phyloP scores from a whole-genome alignment of 2,888 invertebrate genomes.

The Tenthredo scrophulariae region DNA sequence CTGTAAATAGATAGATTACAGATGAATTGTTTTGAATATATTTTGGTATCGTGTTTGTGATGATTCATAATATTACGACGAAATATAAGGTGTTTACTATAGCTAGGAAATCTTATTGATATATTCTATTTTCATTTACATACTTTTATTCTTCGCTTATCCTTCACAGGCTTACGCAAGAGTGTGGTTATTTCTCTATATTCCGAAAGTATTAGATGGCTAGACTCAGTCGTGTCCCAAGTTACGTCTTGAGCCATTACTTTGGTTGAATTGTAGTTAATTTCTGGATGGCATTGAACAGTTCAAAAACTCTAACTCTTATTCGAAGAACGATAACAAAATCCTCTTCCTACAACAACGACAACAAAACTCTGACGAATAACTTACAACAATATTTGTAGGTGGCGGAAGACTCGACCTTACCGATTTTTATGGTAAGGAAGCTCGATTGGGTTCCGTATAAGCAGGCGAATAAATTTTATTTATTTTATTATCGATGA shows the following conservation, averaged over 20 bases:
- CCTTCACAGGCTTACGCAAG: constrained; percentile 72
- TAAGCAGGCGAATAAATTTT: too few species aligned
- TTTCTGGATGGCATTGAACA: neutral
- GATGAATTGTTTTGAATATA: neutral
- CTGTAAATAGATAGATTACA: constrained; percentile 78
- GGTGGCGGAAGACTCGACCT: neutral
- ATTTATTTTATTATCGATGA: too few species aligned
- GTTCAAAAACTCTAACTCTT: neutral
- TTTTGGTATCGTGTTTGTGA: neutral
- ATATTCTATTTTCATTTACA: constrained; percentile 68
- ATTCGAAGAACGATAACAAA: neutral
- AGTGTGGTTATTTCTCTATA: constrained; percentile 73
- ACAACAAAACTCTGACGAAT: neutral
- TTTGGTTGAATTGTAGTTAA: neutral
- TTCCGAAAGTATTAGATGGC: constrained; percentile 69
- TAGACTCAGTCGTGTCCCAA: neutral
- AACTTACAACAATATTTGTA: neutral
- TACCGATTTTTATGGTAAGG: constrained; percentile 1
- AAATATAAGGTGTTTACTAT: neutral
- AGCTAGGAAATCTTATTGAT: constrained; percentile 53
- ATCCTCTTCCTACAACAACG: neutral
- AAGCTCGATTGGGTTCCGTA: too few species aligned
- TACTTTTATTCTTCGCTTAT: constrained; percentile 88
- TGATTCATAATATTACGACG: neutral
- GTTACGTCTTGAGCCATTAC: constrained; percentile 43